These are phyloP conservation scores for Calameuta pallipes DNA, from an alignment of 2,888 invertebrate genomes.

Conservation along the genomic window DNA sequence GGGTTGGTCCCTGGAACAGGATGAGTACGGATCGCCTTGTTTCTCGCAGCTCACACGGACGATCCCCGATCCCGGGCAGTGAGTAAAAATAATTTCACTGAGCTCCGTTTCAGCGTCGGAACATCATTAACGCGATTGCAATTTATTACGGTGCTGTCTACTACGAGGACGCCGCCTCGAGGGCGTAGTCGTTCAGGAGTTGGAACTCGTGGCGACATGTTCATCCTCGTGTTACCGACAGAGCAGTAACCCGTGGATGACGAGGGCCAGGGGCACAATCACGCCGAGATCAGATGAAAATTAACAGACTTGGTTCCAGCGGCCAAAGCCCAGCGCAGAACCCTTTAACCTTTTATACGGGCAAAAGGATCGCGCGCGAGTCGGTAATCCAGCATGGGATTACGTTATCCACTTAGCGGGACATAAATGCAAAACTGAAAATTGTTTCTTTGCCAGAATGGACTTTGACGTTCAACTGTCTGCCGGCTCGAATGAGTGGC, in stretches of 20 bases:
- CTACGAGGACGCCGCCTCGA: slow-evolving; percentile 47
- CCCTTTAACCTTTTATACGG: slow-evolving; percentile 3
- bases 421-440: slow-evolving; percentile 44
- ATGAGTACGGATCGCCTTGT: background rate
- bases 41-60: background rate
- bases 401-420: slow-evolving; percentile 45
- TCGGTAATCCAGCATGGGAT: background rate
- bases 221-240: slow-evolving; percentile 9
- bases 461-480: background rate
- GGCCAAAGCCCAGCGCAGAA: slow-evolving; percentile 23
- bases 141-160: slow-evolving; percentile 61
- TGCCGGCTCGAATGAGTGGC: background rate
- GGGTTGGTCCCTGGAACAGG: background rate
- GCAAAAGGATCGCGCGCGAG: background rate
- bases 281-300: slow-evolving; percentile 42
- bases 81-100: slow-evolving; percentile 10
- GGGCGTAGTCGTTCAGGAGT: slow-evolving; percentile 39
- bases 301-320: slow-evolving; percentile 40
- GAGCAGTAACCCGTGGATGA: slow-evolving; percentile 23
- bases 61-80: background rate
- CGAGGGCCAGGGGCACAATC: slow-evolving; percentile 31
- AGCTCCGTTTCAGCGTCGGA: slow-evolving; percentile 24
- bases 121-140: slow-evolving; percentile 60
- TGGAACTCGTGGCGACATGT: slow-evolving; percentile 28
- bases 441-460: slow-evolving; percentile 25